Base-by-base conservation (phyloP, 2,113 vertebrate species). In the Muntiacus muntjak region DNA sequence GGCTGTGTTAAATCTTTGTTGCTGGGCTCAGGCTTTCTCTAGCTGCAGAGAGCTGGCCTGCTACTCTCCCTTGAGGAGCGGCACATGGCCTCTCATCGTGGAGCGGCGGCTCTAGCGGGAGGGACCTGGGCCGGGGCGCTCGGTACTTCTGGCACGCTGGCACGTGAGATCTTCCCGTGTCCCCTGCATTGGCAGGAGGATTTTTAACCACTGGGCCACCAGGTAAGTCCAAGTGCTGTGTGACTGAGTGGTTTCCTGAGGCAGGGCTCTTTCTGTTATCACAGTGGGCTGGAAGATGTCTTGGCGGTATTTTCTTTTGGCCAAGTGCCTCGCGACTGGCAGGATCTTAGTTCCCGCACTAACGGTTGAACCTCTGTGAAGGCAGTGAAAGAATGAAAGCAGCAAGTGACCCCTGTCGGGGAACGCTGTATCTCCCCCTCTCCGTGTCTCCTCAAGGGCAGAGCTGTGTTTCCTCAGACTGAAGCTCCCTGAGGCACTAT, bases 101-200 rank as follows among this genome's bases (percentile, higher is more conserved):
- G 10, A 74, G 67, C 5, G 0, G 36, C 2, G 2, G 67, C 21
- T 74, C 21, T 74, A 40, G 67, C 0, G 1, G 67, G 21, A 25
- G 19, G 67, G 1, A 40, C 64, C 64, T 0, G 1, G 64, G n/a
- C 17, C 0, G 1, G n/a, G 9, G n/a, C n/a, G 17, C 64, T 71
- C 67, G 6, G 36, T 74, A 40, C 21, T 23, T 74, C 21, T 40
- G 67, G 36, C 67, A 40, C 36, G 3, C 36, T 74, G 67, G 67
- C n/a, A 23, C 10, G 1, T 13, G 36, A 74, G 21, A 74, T 40
- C 36, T 40, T 25, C 36, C 36, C 2, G 5, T 40, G 67, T 74
- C 5, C 19, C 36, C 10, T 25, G 21, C 36, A 7, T 13, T 40
- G 67, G 67, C 67, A 74, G 36, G n/a, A 23, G n/a, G 5, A 25